Conservation (phyloP, 2,113 vertebrate species). For the Lasiurus borealis region DNA sequence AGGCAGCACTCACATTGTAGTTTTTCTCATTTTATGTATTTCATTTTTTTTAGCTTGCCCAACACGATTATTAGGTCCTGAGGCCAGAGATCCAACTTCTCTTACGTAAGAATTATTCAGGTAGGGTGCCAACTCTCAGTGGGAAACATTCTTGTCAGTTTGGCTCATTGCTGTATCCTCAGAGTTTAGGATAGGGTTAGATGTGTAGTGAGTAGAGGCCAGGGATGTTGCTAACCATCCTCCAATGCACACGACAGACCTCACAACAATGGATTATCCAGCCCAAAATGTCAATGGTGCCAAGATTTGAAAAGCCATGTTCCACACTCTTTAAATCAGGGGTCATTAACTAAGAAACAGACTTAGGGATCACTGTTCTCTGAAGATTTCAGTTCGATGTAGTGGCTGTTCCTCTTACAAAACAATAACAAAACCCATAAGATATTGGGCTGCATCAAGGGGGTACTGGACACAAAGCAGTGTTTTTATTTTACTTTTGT, state of each 20-base stretch:
- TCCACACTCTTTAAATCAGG: background rate
- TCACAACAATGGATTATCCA: background rate
- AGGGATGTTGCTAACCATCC: background rate
- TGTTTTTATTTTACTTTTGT: constrained; percentile 27
- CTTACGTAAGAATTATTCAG: constrained; percentile 7
- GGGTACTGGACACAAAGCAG: background rate
- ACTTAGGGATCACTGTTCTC: background rate
- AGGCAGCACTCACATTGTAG: background rate
- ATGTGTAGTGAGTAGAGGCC: background rate
- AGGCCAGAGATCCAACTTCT: constrained; percentile 1
- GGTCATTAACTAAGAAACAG: background rate
- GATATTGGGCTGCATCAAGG: background rate
- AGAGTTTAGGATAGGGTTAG: background rate
- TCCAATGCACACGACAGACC: background rate
- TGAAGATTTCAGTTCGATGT: constrained; percentile 26
- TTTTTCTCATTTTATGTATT: background rate
- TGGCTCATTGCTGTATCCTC: background rate
- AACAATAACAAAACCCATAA: background rate
- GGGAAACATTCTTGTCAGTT: background rate
- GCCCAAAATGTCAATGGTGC: background rate
- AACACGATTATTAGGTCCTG: background rate
- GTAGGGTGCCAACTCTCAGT: background rate
- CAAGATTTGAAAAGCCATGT: background rate
- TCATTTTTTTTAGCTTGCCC: background rate
- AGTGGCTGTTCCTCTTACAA: background rate